These are phyloP conservation scores for Steatornis caripensis DNA, from an alignment of 2,113 vertebrate species.

Conservation along the genomic window DNA sequence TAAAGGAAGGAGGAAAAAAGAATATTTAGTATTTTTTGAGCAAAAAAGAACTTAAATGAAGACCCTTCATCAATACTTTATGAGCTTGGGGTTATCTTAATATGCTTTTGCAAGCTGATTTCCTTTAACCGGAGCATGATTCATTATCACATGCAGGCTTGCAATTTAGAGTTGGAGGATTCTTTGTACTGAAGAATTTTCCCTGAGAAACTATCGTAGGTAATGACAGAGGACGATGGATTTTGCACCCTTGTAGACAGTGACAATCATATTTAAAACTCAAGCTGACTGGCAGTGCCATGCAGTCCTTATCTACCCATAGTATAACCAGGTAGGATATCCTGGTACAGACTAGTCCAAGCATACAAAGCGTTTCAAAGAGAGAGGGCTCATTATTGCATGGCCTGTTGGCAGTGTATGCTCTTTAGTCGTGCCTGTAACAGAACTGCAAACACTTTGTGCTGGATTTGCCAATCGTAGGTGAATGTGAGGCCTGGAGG, in stretches of 20 bases:
- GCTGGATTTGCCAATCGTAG: not conserved
- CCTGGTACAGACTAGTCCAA: not conserved
- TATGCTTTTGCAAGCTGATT: not conserved
- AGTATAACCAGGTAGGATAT: not conserved
- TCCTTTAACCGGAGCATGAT: not conserved
- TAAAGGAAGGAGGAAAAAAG: not conserved
- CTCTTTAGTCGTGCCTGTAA: not conserved
- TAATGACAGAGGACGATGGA: not conserved
- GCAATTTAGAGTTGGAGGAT: not conserved
- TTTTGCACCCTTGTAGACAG: not conserved
- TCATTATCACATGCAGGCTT: not conserved
- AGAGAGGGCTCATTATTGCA: not conserved
- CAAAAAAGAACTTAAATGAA: not conserved
- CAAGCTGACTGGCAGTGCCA: not conserved
- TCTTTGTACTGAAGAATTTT: not conserved
- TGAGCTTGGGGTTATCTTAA: not conserved
- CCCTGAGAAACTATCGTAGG: not conserved
- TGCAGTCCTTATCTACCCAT: not conserved
- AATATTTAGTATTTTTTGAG: not conserved
- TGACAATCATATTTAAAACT: not conserved
- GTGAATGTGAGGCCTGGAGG: not conserved
- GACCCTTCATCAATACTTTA: not conserved
- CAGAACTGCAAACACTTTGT: not conserved
- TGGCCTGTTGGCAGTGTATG: not conserved
- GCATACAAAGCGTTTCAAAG: not conserved